Conservation (phyloP, 2,113 vertebrate species). For the Amblyopsis rosae region DNA sequence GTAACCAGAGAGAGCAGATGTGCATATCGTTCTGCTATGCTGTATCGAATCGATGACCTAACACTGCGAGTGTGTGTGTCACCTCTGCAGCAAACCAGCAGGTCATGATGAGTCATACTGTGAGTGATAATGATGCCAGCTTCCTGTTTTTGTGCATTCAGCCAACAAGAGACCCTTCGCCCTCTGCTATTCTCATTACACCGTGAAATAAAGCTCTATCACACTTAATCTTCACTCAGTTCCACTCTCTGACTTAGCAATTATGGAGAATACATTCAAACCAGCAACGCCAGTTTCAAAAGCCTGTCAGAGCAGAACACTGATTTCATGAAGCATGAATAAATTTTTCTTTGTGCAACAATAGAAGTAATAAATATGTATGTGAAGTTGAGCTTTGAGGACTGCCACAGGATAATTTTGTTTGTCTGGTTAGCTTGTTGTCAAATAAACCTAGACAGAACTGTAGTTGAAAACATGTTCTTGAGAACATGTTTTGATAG, state of each 20-base stretch:
- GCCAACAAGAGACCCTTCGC: background rate
- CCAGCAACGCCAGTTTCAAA: too few relatives aligned
- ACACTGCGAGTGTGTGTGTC: background rate
- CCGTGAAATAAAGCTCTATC: background rate
- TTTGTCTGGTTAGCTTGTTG: too few relatives aligned
- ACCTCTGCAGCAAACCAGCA: background rate
- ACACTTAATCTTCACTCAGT: background rate
- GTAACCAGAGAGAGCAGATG: too few relatives aligned
- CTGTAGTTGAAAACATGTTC: too few relatives aligned
- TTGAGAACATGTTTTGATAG: too few relatives aligned
- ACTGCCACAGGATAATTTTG: too few relatives aligned
- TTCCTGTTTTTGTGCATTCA: background rate
- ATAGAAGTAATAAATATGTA: background rate
- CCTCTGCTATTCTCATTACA: background rate
- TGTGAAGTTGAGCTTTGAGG: too few relatives aligned
- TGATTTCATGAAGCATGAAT: background rate
- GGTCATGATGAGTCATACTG: constrained; percentile 2
- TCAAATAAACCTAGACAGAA: too few relatives aligned
- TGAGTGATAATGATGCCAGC: background rate
- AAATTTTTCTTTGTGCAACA: background rate
- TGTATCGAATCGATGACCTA: background rate
- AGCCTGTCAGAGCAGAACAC: too few relatives aligned
- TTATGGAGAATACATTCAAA: too few relatives aligned
- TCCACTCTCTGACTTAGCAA: background rate
- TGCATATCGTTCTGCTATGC: background rate